Conservation (phyloP, 2,113 vertebrate species). For the Pagrus major region DNA sequence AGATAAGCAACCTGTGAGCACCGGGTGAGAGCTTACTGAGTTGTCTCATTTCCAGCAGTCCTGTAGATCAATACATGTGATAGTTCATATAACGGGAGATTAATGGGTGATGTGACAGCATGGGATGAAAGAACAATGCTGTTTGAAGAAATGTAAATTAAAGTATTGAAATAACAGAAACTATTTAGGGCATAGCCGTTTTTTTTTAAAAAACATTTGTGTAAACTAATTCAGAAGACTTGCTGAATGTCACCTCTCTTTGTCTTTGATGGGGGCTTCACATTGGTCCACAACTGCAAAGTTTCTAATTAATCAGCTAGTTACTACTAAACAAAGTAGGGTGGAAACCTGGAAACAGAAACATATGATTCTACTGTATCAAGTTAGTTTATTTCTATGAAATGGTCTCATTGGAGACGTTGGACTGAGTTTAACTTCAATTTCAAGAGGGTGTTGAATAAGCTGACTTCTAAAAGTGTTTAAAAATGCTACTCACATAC, state of each 20-base stretch:
- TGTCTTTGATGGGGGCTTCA: conserved; percentile 36
- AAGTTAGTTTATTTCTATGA: no score
- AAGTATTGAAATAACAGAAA: background rate
- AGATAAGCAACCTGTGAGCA: conserved; percentile 30
- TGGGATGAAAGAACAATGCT: conserved; percentile 4
- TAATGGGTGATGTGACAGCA: conserved; percentile 33
- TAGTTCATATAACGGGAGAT: conserved; percentile 36
- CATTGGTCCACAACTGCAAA: conserved; percentile 37
- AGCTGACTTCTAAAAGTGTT: no score
- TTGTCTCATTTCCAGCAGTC: conserved; percentile 40
- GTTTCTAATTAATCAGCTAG: conserved; percentile 48
- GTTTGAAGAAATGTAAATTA: conserved; percentile 2
- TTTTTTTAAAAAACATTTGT: no score
- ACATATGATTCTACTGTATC: background rate
- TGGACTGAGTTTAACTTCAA: no score
- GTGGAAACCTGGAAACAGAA: conserved; percentile 16
- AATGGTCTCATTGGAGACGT: no score
- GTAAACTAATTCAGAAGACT: no score
- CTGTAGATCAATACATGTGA: conserved; percentile 43
- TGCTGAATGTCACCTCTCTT: conserved; percentile 12
- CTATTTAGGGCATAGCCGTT: background rate
- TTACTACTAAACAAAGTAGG: conserved; percentile 3
- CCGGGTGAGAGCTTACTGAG: conserved; percentile 27
- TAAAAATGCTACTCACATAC: no score
- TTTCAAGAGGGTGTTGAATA: no score